A percentile compares a stretch with the other conserved stretches of the same genome.
These are phyloP conservation scores for Myrmecobius fasciatus DNA, from an alignment of 2,113 vertebrate genomes.

Conservation along the genomic window DNA sequence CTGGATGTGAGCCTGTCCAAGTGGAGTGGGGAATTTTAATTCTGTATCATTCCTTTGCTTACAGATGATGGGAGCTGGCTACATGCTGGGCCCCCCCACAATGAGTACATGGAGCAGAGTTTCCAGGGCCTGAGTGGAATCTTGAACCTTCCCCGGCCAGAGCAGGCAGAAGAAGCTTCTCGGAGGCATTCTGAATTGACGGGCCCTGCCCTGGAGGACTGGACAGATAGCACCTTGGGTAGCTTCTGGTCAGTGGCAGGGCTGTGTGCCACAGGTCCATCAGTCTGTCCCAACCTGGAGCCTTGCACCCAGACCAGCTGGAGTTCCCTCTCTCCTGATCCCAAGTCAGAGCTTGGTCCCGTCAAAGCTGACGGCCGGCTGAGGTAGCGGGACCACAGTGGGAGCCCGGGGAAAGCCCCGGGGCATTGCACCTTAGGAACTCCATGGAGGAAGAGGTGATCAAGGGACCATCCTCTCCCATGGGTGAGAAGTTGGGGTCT, in stretches of 20 bases:
- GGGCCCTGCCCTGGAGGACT: conserved; percentile 89
- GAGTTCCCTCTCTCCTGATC: conserved; percentile 96
- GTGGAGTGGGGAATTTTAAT: background rate
- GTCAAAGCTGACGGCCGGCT: conserved; percentile 93
- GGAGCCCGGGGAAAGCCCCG: conserved; percentile 19
- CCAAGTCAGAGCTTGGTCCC: conserved; percentile 94
- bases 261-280: conserved; percentile 85
- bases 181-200: conserved; percentile 84
- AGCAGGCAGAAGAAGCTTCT: conserved; percentile 82
- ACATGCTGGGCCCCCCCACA: conserved; percentile 91
- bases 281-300: conserved; percentile 86
- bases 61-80: conserved; percentile 94
- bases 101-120: conserved; percentile 95
- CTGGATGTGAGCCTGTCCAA: background rate
- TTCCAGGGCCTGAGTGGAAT: conserved; percentile 94
- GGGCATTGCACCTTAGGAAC: conserved; percentile 65
- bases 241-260: conserved; percentile 90
- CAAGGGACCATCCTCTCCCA: conserved; percentile 31
- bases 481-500: conserved; percentile 19
- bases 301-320: conserved; percentile 91
- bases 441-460: conserved; percentile 29
- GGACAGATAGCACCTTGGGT: conserved; percentile 88
- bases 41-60: conserved; percentile 15
- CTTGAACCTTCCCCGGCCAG: conserved; percentile 88
- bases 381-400: conserved; percentile 91